These are phyloP conservation scores for Phylloscopus whistleri DNA, from an alignment of 2,113 vertebrate species.

Conservation along the genomic window DNA sequence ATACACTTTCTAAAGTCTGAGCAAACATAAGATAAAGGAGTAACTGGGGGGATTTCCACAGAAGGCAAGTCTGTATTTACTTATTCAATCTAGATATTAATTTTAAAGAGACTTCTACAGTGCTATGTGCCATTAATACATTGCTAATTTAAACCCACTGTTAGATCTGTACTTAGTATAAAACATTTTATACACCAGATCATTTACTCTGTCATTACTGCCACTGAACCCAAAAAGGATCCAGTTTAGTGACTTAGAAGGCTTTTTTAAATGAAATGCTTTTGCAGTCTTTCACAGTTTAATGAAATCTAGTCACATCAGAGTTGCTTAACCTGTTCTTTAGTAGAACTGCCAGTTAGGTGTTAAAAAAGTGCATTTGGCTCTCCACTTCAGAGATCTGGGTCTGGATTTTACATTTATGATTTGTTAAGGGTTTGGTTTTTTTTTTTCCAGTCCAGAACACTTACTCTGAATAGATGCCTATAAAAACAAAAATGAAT, in stretches of 20 bases:
- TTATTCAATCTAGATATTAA: neutral
- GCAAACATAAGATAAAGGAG: conserved; percentile 24
- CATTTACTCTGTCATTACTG: neutral
- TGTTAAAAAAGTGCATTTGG: neutral
- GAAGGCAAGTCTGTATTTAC: conserved; percentile 1
- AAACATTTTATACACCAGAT: neutral
- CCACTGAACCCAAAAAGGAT: neutral
- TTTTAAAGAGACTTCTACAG: neutral
- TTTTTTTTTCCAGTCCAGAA: neutral
- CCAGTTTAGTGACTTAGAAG: neutral
- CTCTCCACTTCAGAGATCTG: neutral
- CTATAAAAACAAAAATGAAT: conserved; percentile 54
- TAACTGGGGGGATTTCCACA: neutral
- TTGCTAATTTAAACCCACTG: neutral
- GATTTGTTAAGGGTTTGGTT: neutral
- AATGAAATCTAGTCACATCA: neutral
- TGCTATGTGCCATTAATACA: neutral
- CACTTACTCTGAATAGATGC: neutral
- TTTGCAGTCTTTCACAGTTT: neutral
- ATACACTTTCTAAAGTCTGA: neutral
- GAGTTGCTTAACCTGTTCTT: neutral
- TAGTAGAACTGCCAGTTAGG: neutral
- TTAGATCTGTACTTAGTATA: neutral
- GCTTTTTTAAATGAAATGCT: neutral
- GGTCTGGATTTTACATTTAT: conserved; percentile 19